Percentiles rank a stretch among this genome's conserved stretches.
phyloP scores from a whole-genome alignment of 2,113 vertebrate species.

The Colaptes auratus region DNA sequence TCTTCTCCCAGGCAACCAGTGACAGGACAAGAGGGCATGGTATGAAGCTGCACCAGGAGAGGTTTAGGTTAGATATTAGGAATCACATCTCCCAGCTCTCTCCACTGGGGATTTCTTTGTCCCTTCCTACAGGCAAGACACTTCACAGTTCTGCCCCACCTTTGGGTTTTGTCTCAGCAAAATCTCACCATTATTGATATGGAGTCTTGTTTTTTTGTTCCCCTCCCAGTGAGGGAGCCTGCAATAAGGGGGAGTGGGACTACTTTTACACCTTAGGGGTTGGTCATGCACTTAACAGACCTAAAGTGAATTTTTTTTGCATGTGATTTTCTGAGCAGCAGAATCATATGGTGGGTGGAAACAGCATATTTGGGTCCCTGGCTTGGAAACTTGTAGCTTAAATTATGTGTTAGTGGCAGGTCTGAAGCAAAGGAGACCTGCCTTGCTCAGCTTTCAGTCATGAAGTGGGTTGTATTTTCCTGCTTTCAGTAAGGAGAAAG shows the following conservation, averaged over 20 bases:
- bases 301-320: background rate
- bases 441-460: background rate
- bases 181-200: background rate
- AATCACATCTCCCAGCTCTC: background rate
- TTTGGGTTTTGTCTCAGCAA: background rate
- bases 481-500: background rate
- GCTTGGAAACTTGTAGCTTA: constrained; percentile 9
- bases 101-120: background rate
- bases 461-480: background rate
- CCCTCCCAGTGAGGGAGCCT: background rate
- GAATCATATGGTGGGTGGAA: background rate
- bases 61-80: too few relatives aligned
- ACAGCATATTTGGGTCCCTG: background rate
- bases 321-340: background rate
- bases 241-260: background rate
- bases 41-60: too few relatives aligned
- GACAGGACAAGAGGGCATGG: too few relatives aligned
- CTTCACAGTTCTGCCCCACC: background rate
- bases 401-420: constrained; percentile 1
- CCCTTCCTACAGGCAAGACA: background rate
- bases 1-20: too few relatives aligned
- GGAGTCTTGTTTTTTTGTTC: background rate
- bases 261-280: background rate
- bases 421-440: constrained; percentile 21
- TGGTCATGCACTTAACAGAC: background rate